Evolutionary conservation across 1,140 invertebrate species (phyloP).

Genomic region (Argopecten irradians): DNA sequence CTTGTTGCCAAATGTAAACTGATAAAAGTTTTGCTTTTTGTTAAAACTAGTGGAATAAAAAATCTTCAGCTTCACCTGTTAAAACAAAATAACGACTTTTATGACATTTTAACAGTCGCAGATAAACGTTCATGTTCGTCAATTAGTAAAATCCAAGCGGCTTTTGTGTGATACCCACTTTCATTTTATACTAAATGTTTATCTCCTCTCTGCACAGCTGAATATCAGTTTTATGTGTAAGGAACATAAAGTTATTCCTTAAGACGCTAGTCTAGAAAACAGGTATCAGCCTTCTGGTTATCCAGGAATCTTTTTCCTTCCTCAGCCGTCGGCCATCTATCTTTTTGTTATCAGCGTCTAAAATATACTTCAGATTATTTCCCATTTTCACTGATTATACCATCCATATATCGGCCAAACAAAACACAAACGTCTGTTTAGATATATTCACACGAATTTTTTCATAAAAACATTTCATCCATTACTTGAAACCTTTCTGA

Average conservation of each 20-base stretch:
- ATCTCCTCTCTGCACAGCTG: background rate
- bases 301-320: background rate
- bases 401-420: background rate
- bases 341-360: constrained; percentile 22
- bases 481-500: background rate
- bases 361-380: constrained; percentile 8
- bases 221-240: background rate
- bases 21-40: no score
- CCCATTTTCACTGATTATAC: background rate
- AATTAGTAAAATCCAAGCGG: background rate
- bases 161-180: background rate
- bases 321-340: background rate
- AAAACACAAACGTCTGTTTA: background rate
- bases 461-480: background rate
- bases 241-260: background rate
- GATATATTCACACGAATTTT: background rate
- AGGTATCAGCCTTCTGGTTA: background rate
- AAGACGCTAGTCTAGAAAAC: background rate
- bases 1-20: no score
- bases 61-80: background rate
- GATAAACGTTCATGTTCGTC: background rate
- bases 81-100: background rate
- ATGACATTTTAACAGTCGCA: background rate
- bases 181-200: background rate
- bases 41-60: background rate